A percentile compares a stretch with the other conserved stretches of the same genome.
Conservation (phyloP, 2,797 vertebrate species). For the Naso thynnoides region DNA sequence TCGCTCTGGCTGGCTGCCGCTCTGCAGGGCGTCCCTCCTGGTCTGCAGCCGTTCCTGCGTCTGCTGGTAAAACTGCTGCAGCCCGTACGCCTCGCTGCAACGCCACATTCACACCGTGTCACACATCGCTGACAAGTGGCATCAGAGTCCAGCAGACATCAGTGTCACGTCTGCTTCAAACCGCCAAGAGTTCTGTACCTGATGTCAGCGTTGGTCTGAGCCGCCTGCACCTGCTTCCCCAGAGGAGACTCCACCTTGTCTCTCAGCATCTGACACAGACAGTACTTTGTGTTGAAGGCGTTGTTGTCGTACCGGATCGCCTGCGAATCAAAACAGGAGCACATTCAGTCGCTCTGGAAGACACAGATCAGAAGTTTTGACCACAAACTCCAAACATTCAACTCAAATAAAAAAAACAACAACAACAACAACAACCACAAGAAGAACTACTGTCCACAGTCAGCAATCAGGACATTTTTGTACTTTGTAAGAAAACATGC, state of each 20-base stretch:
- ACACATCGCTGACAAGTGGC: not conserved
- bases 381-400: too few relatives aligned
- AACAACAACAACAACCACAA: too few relatives aligned
- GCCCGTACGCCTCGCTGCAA: constrained; percentile 89
- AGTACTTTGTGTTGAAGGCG: constrained; percentile 97
- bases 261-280: constrained; percentile 96
- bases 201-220: constrained; percentile 91
- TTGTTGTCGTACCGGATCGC: constrained; percentile 95
- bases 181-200: constrained; percentile 79
- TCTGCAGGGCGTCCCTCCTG: constrained; percentile 77
- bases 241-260: constrained; percentile 92
- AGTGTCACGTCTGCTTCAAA: too few relatives aligned
- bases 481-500: too few relatives aligned
- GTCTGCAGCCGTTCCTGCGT: constrained; percentile 77
- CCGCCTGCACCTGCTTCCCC: constrained; percentile 92
- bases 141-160: not conserved
- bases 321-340: constrained; percentile 70
- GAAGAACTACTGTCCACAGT: too few relatives aligned
- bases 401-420: too few relatives aligned
- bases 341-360: not conserved
- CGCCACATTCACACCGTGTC: constrained; percentile 27
- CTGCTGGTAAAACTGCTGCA: constrained; percentile 87
- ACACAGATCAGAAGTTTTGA: too few relatives aligned
- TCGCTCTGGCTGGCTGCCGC: constrained; percentile 59
- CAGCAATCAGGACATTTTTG: not conserved